Evolutionary conservation across 2,888 invertebrate genomes (phyloP), one percentile per base, ranked within the genome.

Genomic region (Harpalus rufipes): DNA sequence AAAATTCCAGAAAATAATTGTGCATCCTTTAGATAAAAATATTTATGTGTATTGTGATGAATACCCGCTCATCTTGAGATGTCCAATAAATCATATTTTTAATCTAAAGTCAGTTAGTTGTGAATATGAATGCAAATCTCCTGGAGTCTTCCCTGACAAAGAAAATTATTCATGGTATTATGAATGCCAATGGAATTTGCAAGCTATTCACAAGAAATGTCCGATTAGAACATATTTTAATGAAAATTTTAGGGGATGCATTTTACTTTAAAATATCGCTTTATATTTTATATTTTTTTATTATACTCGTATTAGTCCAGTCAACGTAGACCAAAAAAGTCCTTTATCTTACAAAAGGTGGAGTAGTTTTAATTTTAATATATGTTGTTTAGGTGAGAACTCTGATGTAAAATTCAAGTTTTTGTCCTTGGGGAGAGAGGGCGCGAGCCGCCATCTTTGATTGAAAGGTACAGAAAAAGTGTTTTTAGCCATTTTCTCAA

Each of bases 121-220:
- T 65, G 32, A 16, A 12, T 82, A 56, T 39, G 58, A 82, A 7
- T 82, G 82, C 72, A 68, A 68, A 58, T 7, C 7, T 51, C 12
- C 6, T 32, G 82, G 82, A 10, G 44, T 16, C 6, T 81, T 51
- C 65, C 68, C 81, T 3, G 65, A 81, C 65, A 51, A 18, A 14
- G 7, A 41, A n/a, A 14, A 56, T 82, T 41, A 63, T 44, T 16
- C 68, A n/a, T 72, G 56, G 58, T 82, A 82, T 72, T 82, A 82
- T 82, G n/a, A 72, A 21, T 82, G 82, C 39, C n/a, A 10, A 8
- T 58, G 14, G 16, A 39, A 82, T 32, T 79, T n/a, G 25, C 21
- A 61, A 39, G 6, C 61, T 8, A 10, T 51, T 12, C 79, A 79
- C 59, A 18, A 51, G 56, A 10, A 65, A 14, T 81, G 81, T 56